Conservation (phyloP, 2,797 vertebrate genomes). For the Bradypodion ventrale region DNA sequence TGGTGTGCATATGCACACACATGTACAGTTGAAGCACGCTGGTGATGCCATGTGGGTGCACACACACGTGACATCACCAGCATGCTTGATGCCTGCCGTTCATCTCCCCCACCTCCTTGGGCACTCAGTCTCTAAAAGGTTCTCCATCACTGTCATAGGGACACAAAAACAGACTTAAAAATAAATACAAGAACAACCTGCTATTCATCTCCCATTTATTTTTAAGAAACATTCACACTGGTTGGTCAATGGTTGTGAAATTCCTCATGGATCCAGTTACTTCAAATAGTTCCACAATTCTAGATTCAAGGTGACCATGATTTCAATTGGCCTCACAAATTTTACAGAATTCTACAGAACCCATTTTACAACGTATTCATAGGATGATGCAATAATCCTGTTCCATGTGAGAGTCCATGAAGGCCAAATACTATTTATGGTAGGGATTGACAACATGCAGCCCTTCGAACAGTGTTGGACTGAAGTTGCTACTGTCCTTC, state of each 20-base stretch:
- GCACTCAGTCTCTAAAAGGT: too few relatives aligned
- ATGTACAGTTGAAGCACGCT: too few relatives aligned
- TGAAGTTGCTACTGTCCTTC: background rate
- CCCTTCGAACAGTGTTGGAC: background rate
- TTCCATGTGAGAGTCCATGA: background rate
- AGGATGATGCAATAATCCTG: background rate
- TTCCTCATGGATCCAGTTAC: background rate
- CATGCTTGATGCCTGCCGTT: too few relatives aligned
- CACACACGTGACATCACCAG: too few relatives aligned
- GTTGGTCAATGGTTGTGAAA: background rate
- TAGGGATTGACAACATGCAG: background rate
- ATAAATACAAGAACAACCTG: background rate
- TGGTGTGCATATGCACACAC: too few relatives aligned
- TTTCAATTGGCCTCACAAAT: background rate
- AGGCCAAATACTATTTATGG: background rate
- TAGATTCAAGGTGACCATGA: background rate
- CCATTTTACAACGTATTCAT: background rate
- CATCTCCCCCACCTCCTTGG: too few relatives aligned
- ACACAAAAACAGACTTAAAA: background rate
- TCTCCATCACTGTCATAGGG: background rate
- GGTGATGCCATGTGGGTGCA: too few relatives aligned
- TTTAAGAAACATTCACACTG: background rate
- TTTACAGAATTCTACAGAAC: too few relatives aligned
- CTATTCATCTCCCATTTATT: background rate
- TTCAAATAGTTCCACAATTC: background rate